phyloP scores from a whole-genome alignment of 2,888 invertebrate species.

The Cephus sareptanus region DNA sequence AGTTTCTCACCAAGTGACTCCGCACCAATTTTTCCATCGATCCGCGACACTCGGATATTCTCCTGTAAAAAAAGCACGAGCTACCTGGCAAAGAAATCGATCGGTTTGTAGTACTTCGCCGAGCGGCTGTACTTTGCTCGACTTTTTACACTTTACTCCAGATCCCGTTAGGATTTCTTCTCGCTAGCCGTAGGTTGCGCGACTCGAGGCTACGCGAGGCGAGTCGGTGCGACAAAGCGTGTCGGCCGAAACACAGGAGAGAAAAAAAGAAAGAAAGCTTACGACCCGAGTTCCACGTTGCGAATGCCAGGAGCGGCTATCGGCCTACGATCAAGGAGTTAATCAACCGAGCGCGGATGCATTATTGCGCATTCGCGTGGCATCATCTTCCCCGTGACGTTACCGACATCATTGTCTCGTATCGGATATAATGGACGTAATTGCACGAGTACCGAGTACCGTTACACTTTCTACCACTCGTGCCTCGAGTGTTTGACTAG shows the following conservation, averaged over 20 bases:
- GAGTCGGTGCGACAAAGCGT: conserved; percentile 41
- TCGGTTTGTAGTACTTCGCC: conserved; percentile 26
- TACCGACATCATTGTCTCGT: too few species aligned
- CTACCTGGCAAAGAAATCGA: conserved; percentile 41
- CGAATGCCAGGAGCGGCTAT: too few species aligned
- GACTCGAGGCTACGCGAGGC: conserved; percentile 1
- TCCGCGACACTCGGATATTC: neutral
- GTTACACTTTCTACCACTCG: too few species aligned
- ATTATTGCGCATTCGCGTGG: too few species aligned
- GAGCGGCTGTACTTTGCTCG: conserved; percentile 15
- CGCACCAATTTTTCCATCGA: neutral
- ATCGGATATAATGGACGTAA: too few species aligned
- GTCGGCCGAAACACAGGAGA: conserved; percentile 11
- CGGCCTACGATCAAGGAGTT: neutral
- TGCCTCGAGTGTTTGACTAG: neutral
- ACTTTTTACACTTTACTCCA: conserved; percentile 47
- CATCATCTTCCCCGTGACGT: too few species aligned
- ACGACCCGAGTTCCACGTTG: too few species aligned
- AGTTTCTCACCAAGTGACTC: neutral
- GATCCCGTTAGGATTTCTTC: conserved; percentile 51
- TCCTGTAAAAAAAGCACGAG: neutral
- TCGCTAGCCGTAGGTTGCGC: conserved; percentile 10
- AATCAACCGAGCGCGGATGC: neutral
- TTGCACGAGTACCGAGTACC: too few species aligned
- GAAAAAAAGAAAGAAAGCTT: too few species aligned